Base-by-base conservation (phyloP, 2,113 vertebrate genomes). In the Microtus richardsoni region DNA sequence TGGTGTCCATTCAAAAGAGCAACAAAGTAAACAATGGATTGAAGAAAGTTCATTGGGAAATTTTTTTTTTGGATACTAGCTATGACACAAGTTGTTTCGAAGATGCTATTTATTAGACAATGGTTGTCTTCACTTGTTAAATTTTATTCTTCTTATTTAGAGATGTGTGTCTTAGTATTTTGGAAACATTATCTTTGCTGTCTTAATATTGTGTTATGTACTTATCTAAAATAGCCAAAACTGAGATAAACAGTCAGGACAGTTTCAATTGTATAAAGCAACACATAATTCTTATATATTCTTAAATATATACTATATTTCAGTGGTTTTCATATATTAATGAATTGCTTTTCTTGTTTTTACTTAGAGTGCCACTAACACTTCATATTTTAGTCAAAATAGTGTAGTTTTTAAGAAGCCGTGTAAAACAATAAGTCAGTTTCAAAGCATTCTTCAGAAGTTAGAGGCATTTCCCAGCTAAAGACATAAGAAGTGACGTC, bases 351-450 rank as follows among this genome's bases (percentile, higher is more conserved):
- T 74, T n/a, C 4, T 26, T 12, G 8, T 24, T 82, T 86, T 91
- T 88, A 24, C 64, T 92, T 78, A 87, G 89, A 74, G 30, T 70
- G 10, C n/a, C 91, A 58, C 9, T 78, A 33, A 80, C 26, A 91
- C 10, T 94, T 95, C 24, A 87, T 68, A 10, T 87, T 95, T 78
- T 88, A 80, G 80, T 95, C 78, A 88, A 93, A 95, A 95, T 36
- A 54, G 78, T 62, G 6, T 70, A 78, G 26, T 88, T 93, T 52
- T n/a, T 54, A 92, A 66, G 5, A 89, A 93, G 91, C 10, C 87
- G 39, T 66, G 52, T 79, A 91, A 41, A 80, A 97, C 73, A 95
- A 49, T 4, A 88, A 73, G 12, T 70, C 78, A 54, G 64, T 75
- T 97, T 93, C 84, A 84, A 39, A 96, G 2, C 10, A 2, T 71